These are phyloP conservation scores for Charina bottae DNA, from an alignment of 2,113 vertebrate genomes.

Conservation along the genomic window DNA sequence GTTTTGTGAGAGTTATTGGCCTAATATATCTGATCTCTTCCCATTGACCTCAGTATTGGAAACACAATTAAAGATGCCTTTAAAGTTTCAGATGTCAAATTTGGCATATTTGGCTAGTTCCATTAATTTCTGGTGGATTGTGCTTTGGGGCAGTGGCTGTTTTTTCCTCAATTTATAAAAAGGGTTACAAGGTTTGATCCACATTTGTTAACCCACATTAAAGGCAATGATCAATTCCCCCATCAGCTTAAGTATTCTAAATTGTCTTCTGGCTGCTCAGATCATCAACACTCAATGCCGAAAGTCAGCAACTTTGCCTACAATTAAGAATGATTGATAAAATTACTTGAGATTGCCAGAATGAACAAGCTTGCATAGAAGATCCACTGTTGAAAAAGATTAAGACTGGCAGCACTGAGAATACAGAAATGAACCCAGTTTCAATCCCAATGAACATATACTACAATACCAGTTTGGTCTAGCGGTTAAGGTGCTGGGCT, in stretches of 20 bases:
- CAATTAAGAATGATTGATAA: slow-evolving; percentile 10
- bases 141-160: background rate
- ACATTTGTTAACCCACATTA: background rate
- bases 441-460: background rate
- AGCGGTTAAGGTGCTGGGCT: too few relatives aligned
- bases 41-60: background rate
- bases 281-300: background rate
- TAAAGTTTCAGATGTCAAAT: background rate
- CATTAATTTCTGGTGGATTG: background rate
- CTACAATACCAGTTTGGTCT: too few relatives aligned
- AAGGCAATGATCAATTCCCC: background rate
- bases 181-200: background rate
- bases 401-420: background rate
- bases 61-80: background rate
- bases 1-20: background rate
- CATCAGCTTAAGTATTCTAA: background rate
- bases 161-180: background rate
- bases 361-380: background rate
- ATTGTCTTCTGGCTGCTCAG: background rate
- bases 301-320: slow-evolving; percentile 1
- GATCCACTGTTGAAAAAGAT: background rate
- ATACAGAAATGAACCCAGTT: background rate
- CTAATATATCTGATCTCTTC: background rate
- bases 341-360: background rate
- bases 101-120: background rate